A percentile compares a stretch with the other conserved stretches of the same genome.
Conservation (phyloP, 2,797 vertebrate genomes). For the Caiman crocodilus region DNA sequence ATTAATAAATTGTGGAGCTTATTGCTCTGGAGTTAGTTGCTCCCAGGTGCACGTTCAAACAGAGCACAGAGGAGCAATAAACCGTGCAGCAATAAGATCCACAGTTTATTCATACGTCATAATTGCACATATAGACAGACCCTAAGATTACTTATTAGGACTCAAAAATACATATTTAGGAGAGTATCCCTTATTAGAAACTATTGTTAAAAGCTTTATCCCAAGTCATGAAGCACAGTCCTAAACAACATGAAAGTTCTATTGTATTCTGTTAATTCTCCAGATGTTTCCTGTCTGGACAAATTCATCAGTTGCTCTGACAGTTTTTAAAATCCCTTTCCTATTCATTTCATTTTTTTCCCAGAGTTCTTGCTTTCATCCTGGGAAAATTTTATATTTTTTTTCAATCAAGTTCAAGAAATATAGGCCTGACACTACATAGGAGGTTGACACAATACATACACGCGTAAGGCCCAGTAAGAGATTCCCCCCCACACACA, state of each 20-base stretch:
- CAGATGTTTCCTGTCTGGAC: background rate
- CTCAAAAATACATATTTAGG: background rate
- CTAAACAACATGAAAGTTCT: background rate
- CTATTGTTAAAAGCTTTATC: background rate
- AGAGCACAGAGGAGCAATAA: too few species aligned
- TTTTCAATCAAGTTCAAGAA: background rate
- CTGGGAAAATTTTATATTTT: background rate
- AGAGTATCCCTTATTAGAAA: background rate
- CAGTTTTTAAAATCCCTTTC: background rate
- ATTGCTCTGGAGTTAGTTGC: too few species aligned
- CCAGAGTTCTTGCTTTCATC: background rate
- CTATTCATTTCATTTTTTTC: background rate
- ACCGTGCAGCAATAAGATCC: too few species aligned
- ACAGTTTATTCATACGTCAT: too few species aligned
- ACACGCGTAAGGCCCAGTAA: background rate
- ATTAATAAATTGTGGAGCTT: too few species aligned
- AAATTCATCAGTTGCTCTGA: background rate
- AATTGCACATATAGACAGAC: too few species aligned
- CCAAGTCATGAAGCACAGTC: background rate
- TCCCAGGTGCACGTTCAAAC: too few species aligned
- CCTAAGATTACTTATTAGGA: too few species aligned
- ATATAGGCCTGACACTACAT: too few species aligned
- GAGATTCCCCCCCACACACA: background rate
- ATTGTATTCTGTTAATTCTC: background rate
- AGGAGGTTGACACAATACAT: background rate